These are phyloP conservation scores for Lepidurus apus DNA, from an alignment of 1,140 invertebrate genomes.

Conservation along the genomic window DNA sequence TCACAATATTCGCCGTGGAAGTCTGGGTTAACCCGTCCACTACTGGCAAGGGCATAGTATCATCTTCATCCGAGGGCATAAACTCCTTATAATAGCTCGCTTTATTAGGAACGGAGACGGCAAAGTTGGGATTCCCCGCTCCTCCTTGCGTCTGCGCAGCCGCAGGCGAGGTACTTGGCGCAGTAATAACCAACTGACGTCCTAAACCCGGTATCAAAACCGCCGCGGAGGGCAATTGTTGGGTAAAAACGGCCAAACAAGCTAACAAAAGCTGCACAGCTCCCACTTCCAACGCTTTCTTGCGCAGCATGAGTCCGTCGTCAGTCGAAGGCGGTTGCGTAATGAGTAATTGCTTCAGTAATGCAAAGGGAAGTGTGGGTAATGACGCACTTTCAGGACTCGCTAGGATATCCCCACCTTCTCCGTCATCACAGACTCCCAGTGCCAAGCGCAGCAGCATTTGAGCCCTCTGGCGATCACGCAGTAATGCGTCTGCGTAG, in stretches of 20 bases:
- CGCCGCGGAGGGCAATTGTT: constrained; percentile 55
- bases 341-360: constrained; percentile 72
- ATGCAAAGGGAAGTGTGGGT: constrained; percentile 82
- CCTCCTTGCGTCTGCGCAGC: too few species aligned
- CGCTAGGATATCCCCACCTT: constrained; percentile 74
- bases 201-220: constrained; percentile 43
- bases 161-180: neutral
- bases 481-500: constrained; percentile 79
- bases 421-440: constrained; percentile 83
- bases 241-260: constrained; percentile 82
- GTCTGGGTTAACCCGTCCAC: neutral
- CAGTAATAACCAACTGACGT: constrained; percentile 23
- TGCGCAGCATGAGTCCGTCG: constrained; percentile 68
- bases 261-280: constrained; percentile 75
- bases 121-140: neutral
- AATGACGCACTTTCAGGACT: constrained; percentile 66
- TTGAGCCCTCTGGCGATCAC: constrained; percentile 74
- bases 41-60: neutral
- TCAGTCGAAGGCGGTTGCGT: constrained; percentile 70
- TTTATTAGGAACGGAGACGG: neutral
- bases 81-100: neutral
- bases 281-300: constrained; percentile 73
- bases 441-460: constrained; percentile 76
- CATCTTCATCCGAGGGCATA: neutral
- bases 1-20: constrained; percentile 32